A percentile compares a stretch with the other conserved stretches of the same genome.
Evolutionary conservation across 2,113 vertebrate species (phyloP).

Genomic region (Garra rufa): DNA sequence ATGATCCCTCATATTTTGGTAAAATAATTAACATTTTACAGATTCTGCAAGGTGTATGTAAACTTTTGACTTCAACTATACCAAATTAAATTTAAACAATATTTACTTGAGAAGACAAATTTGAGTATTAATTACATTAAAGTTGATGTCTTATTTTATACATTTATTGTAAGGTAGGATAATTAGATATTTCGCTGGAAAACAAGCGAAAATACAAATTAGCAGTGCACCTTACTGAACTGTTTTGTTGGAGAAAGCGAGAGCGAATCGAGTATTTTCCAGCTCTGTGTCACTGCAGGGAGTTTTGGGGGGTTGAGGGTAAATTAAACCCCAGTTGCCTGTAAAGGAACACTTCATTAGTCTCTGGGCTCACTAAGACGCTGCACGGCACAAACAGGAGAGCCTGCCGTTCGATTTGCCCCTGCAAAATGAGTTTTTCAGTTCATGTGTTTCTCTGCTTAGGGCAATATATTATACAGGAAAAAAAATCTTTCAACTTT

Average conservation of each 20-base stretch:
- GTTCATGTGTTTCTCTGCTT: constrained; percentile 1
- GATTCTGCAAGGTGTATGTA: too few species aligned
- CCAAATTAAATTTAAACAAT: not conserved
- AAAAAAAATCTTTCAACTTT: constrained; percentile 52
- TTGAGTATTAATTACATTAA: not conserved
- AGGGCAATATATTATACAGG: constrained; percentile 56
- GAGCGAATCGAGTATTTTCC: constrained; percentile 52
- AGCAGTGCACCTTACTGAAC: not conserved
- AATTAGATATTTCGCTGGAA: not conserved
- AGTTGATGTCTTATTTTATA: not conserved
- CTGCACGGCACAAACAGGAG: constrained; percentile 33
- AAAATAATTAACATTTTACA: too few species aligned
- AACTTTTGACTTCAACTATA: too few species aligned
- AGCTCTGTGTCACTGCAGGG: constrained; percentile 10
- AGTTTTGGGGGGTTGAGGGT: constrained; percentile 54
- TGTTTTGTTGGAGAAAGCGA: constrained; percentile 7
- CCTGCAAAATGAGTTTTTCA: constrained; percentile 23
- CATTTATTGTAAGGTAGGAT: not conserved
- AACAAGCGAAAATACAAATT: not conserved
- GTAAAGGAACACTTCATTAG: constrained; percentile 70
- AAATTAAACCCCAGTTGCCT: constrained; percentile 62
- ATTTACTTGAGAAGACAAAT: not conserved
- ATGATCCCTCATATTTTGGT: too few species aligned
- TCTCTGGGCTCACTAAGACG: constrained; percentile 65
- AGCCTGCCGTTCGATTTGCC: constrained; percentile 5